Base-by-base conservation (phyloP, 2,888 invertebrate genomes). In the Timema podura region DNA sequence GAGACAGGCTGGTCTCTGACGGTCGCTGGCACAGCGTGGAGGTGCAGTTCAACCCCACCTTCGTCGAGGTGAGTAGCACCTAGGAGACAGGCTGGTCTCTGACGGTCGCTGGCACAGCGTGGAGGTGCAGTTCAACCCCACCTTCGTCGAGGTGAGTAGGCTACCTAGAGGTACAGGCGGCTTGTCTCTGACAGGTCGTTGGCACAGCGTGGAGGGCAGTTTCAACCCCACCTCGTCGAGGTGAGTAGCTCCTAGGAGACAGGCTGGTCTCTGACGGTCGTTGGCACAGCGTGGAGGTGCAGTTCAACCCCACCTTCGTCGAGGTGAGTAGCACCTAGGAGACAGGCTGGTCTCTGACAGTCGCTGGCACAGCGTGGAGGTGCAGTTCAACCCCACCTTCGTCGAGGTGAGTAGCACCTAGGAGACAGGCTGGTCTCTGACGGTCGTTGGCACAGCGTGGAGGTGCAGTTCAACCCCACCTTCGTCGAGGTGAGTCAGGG, bases 21-120 rank as follows among this genome's bases (percentile, higher is more conserved):
- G 95, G 95, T 49, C 86, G 88, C 75, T 96, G 96, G 96, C 96
- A 97, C 81, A 88, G 88, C 75, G 82, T 96, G 73, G 84, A 87
- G 72, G 82, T 95, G 61, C 86, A 89, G 64, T 90, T 95, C 78
- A 91, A 89, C 76, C 88, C 92, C 0, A 87, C 86, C 10, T 84
- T 88, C 76, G 88, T 93, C 73, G 92, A 94, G 81, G 86, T 92
- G 30, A 61, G 30, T 45, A 61, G 49, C 86, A 91, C 70, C 82
- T 87, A 2, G 90, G 91, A 76, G 86, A 89, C 6, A 83, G 86
- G 46, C 83, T 85, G 71, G 86, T 96, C 49, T 88, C 89, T 67
- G 94, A 96, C 80, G 95, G 95, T 49, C 86, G 88, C 75, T 96
- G 96, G 96, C 96, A 97, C 81, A 88, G 88, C 75, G 82, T 96